Conservation (phyloP, 2,113 vertebrate species). For the Gallinago media region DNA sequence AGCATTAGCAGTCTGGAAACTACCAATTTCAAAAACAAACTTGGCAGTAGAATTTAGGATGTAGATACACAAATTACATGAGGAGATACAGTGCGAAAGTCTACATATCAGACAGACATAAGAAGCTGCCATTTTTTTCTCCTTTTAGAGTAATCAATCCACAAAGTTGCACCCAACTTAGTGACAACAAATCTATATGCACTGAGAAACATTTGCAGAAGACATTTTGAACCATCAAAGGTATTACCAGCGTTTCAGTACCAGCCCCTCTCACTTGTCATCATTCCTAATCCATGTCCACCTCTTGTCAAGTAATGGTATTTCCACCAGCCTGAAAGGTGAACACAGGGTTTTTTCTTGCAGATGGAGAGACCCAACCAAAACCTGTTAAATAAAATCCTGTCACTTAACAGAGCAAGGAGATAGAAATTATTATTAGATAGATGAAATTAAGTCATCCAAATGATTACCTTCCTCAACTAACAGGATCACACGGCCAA, state of each 20-base stretch:
- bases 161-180: background rate
- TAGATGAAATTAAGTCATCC: background rate
- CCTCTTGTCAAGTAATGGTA: background rate
- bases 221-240: background rate
- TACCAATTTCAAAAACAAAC: background rate
- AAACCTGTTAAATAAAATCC: background rate
- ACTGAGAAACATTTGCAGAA: background rate
- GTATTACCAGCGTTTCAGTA: background rate
- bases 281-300: background rate
- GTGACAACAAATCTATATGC: background rate
- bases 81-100: background rate
- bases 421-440: no score
- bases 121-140: background rate
- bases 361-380: accelerated
- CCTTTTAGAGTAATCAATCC: background rate
- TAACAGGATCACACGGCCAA: background rate
- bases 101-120: background rate
- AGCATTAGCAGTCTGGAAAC: background rate
- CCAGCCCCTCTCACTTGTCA: background rate
- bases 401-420: background rate
- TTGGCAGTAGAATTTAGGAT: background rate
- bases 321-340: background rate
- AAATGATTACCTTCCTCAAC: background rate
- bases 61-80: accelerated
- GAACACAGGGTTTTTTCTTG: background rate